Evolutionary conservation across 2,888 invertebrate species (phyloP), one percentile per base, ranked within the genome.

Genomic region (Drosophila falleni): DNA sequence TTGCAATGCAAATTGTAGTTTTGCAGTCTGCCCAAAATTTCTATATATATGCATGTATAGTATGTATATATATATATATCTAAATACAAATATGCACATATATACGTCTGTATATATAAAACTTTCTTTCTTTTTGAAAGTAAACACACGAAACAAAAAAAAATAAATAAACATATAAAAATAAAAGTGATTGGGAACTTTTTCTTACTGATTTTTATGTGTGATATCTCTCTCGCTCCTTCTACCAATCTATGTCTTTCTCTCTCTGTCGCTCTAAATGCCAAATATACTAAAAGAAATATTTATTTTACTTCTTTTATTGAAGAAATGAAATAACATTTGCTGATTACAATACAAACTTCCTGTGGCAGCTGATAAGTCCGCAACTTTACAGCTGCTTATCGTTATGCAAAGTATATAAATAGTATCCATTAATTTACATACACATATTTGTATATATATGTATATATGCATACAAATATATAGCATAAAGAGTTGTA

Each of bases 1-100:
- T 89, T 88, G 83, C 89, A 89, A 63, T 86, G 87, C 90, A 86
- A 88, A 89, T 89, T 81, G 55, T 81, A 79, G 81, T 86, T 87
- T 87, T 67, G 41, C 59, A 59, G 49, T 39, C 44, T 49, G 23
- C 39, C 15, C 35, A 56, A 55, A 62, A 51, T 51, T 35, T 29
- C 56, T 42, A 53, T 33, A 62, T 70, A 58, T 56, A 71, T 44
- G 47, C 3, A 59, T 23, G 23, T 23, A 23, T 23, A 23, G 23
- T 23, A 23, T 23, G 23, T 23, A 23, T 23, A 23, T 23, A 23
- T 23, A 2, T 23, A 23, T 41, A n/a, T n/a, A n/a, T n/a, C n/a
- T n/a, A n/a, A 1, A 23, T 23, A 23, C 23, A 23, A 23, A 23
- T 53, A 58, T 41, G 47, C 42, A 56, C 15, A 56, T 13, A 44